Conservation (phyloP, 2,888 invertebrate species). For the Lasioglossum marginatum region DNA sequence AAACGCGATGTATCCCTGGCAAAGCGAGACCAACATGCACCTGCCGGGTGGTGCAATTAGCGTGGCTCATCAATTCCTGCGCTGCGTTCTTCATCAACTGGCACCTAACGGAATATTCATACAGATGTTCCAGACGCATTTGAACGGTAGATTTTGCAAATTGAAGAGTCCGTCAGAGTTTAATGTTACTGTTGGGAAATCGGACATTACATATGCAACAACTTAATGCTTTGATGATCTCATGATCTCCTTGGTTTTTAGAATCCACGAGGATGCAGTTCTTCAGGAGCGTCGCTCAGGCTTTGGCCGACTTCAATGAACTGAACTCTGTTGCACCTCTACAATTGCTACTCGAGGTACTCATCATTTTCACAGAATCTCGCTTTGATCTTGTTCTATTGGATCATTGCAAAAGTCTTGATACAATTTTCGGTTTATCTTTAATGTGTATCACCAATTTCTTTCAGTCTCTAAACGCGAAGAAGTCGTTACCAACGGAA, state of each 20-base stretch:
- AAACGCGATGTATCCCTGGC: slow-evolving; percentile 94
- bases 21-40: slow-evolving; percentile 93
- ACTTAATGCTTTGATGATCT: neutral
- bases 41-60: slow-evolving; percentile 97
- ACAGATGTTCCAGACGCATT: slow-evolving; percentile 96
- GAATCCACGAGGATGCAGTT: slow-evolving; percentile 92
- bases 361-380: neutral
- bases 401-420: no score
- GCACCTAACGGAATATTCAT: slow-evolving; percentile 98
- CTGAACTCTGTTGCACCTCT: slow-evolving; percentile 97
- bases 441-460: neutral
- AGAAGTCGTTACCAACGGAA: slow-evolving; percentile 90
- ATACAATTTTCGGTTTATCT: no score
- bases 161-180: neutral
- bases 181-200: neutral
- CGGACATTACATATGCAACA: no score
- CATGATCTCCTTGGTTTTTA: slow-evolving; percentile 73
- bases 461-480: slow-evolving; percentile 89
- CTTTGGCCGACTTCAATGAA: slow-evolving; percentile 98
- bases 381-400: neutral
- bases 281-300: slow-evolving; percentile 97
- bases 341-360: slow-evolving; percentile 94
- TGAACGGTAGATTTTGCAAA: slow-evolving; percentile 88
- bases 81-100: slow-evolving; percentile 98
- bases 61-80: slow-evolving; percentile 98